A percentile compares a stretch with the other conserved stretches of the same genome.
phyloP scores from a whole-genome alignment of 2,113 vertebrate genomes.

The Pelodiscus sinensis region DNA sequence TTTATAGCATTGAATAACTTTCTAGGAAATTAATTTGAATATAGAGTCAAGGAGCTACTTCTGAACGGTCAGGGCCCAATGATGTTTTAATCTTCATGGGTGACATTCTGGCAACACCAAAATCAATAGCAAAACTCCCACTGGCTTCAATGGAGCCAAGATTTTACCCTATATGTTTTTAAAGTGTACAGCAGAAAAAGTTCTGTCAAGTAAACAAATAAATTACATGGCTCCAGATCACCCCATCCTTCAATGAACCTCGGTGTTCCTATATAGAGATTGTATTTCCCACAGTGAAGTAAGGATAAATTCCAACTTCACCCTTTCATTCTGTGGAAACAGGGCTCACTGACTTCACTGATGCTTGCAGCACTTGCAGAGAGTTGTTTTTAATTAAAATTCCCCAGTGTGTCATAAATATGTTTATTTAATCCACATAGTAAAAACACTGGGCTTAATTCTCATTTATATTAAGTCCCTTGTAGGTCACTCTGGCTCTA shows the following conservation, averaged over 20 bases:
- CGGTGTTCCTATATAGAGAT: background rate
- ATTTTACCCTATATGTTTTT: slow-evolving; percentile 31
- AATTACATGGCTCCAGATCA: background rate
- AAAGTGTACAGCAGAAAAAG: slow-evolving; percentile 2
- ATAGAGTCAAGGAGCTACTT: slow-evolving; percentile 46
- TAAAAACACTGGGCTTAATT: background rate
- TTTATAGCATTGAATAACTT: slow-evolving; percentile 65
- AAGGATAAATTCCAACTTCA: background rate
- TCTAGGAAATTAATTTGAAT: slow-evolving; percentile 63
- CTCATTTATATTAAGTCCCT: background rate
- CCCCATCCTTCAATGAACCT: background rate
- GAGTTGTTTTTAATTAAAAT: background rate
- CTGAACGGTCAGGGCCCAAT: slow-evolving; percentile 31
- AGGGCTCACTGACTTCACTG: background rate
- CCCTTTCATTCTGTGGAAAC: background rate
- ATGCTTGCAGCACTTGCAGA: background rate
- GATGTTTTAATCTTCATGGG: slow-evolving; percentile 19
- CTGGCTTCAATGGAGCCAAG: background rate
- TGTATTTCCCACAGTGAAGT: background rate
- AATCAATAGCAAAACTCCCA: slow-evolving; percentile 32
- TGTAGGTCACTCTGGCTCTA: background rate
- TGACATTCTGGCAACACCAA: background rate
- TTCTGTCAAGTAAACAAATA: slow-evolving; percentile 5
- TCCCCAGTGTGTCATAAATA: background rate
- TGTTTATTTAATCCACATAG: background rate